Evolutionary conservation across 2,113 vertebrate genomes (phyloP).

Genomic region (Euleptes europaea): DNA sequence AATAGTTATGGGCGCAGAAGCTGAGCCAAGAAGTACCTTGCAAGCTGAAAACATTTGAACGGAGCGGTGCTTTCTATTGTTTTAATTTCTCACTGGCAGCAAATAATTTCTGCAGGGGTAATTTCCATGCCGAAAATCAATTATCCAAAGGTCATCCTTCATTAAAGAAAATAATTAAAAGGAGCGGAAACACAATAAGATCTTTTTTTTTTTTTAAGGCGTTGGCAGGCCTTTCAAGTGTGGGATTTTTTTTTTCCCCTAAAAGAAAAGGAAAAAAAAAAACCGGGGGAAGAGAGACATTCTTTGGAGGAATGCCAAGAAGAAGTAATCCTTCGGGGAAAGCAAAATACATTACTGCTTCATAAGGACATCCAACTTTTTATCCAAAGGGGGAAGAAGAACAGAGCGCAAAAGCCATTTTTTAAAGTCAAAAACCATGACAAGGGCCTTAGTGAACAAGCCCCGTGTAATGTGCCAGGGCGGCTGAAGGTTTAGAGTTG

Average conservation of each 20-base stretch:
- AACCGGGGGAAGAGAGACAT: neutral
- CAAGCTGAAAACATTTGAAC: neutral
- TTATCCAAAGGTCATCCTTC: neutral
- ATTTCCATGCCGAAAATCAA: neutral
- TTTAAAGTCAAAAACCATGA: neutral
- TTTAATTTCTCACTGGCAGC: neutral
- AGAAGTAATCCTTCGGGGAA: neutral
- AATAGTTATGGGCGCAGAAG: neutral
- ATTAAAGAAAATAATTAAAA: neutral
- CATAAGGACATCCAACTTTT: neutral
- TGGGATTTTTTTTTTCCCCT: neutral
- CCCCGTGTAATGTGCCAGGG: neutral
- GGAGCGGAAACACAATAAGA: neutral
- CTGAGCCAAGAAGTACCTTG: too few species aligned
- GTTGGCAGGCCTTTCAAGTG: neutral
- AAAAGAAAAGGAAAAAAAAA: neutral
- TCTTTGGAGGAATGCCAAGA: neutral
- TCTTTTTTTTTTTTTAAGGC: neutral
- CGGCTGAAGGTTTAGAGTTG: neutral
- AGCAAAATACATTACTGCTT: neutral
- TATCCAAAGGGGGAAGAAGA: neutral
- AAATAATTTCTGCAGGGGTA: neutral
- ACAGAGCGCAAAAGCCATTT: too few species aligned
- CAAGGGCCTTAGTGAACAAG: neutral
- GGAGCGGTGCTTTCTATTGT: neutral